Base-by-base conservation (phyloP, 30 jellyfish, hydroid and myxozoan species). In the Chrysaora quinquecirrha region DNA sequence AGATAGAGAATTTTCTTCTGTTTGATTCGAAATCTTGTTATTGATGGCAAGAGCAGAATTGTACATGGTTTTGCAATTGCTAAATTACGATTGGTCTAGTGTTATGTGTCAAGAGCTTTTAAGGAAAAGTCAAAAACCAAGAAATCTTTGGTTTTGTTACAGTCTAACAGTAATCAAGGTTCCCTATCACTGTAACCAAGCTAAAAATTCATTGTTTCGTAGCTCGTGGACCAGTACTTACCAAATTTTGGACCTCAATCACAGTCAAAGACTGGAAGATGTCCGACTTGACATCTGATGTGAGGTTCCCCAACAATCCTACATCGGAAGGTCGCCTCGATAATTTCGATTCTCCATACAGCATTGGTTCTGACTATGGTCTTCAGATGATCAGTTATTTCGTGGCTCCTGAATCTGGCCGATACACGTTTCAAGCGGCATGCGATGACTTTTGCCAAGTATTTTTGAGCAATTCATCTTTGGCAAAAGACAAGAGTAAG, bases 271-370 rank as follows among this genome's bases (percentile, higher is more conserved):
- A 64, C 27, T 25, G 12, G 27, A 64, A 31, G 48, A 31, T 85
- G 0, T 34, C 34, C 23, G 93, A 80, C 29, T 49, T 93, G 18
- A 48, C 84, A 0, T 30, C 66, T 24, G 97, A 93, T 69, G 78
- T 69, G 6, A 95, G 98, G 12, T 93, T 77, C 64, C 98, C 98
- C 0, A 64, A 48, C 76, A 64, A 71, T 29, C 98, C 98, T 52
- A 56, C 87, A 11, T 7, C 84, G 11, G 20, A 79, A 22, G 97
- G 98, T n/a, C 29, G 4, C 52, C 47, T 77, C 29, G 96, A 90
- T 76, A 90, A 90, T 76, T 84, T 90, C 43, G 97, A 90, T 29
- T 34, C 81, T 1, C 96, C 96, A 1, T 48, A 84, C 50, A 38
- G 28, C 28, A n/a, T 76, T 34, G 95, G 92, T 1, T n/a, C 49